phyloP scores from a whole-genome alignment of 23 tunicate species.

The Aplidium turbinatum region DNA sequence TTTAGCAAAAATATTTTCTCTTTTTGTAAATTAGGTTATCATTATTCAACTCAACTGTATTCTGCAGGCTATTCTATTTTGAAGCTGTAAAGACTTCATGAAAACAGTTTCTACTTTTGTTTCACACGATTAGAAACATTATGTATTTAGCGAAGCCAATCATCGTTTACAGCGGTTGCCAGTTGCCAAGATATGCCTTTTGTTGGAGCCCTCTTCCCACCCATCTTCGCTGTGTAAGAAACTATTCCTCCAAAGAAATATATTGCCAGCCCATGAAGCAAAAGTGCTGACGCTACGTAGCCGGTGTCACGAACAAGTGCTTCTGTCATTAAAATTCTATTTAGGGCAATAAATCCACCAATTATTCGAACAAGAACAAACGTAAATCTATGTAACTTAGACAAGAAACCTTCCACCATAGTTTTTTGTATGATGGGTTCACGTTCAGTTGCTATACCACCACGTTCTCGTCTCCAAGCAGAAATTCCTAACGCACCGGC shows the following conservation, averaged over 20 bases:
- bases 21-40: too few relatives aligned
- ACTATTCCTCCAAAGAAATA: slow-evolving; percentile 55
- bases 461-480: slow-evolving; percentile 80
- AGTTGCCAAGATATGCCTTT: slow-evolving; percentile 35
- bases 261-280: slow-evolving; percentile 62
- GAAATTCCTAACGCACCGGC: slow-evolving; percentile 58
- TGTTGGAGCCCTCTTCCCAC: neutral
- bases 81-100: too few relatives aligned
- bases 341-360: slow-evolving; percentile 57
- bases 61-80: too few relatives aligned
- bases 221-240: slow-evolving; percentile 38
- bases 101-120: too few relatives aligned
- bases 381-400: slow-evolving; percentile 44
- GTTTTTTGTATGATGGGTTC: neutral
- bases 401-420: slow-evolving; percentile 21
- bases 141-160: slow-evolving; percentile 55
- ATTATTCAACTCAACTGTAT: too few relatives aligned
- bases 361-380: slow-evolving; percentile 58
- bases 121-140: neutral
- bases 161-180: slow-evolving; percentile 57
- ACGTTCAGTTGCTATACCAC: neutral
- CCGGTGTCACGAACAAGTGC: slow-evolving; percentile 60
- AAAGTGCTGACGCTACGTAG: slow-evolving; percentile 44
- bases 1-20: too few relatives aligned
- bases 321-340: slow-evolving; percentile 48